phyloP scores from a whole-genome alignment of 2,888 invertebrate species.

The Diarsia mendica region DNA sequence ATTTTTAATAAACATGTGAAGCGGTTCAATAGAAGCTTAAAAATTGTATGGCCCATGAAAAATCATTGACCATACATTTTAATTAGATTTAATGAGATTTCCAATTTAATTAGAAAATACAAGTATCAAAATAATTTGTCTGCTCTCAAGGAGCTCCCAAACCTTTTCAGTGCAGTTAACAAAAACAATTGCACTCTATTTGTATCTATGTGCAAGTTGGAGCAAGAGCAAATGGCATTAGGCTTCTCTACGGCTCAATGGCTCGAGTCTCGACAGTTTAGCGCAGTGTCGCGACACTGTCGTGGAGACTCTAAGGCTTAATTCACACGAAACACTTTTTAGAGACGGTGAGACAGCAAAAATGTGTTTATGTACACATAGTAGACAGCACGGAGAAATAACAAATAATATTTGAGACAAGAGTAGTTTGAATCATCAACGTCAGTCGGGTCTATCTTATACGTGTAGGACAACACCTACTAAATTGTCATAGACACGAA shows the following conservation, averaged over 20 bases:
- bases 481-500: neutral
- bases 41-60: neutral
- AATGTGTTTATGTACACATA: neutral
- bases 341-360: neutral
- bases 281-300: slow-evolving; percentile 60
- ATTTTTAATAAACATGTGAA: neutral
- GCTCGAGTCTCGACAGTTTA: slow-evolving; percentile 67
- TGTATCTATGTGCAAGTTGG: slow-evolving; percentile 73
- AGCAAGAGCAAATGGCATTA: slow-evolving; percentile 80
- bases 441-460: neutral
- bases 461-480: neutral
- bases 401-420: too few species aligned
- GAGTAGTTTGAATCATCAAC: neutral
- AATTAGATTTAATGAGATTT: neutral
- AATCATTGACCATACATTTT: too few species aligned
- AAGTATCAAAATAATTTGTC: neutral
- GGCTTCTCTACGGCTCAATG: slow-evolving; percentile 79
- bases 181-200: slow-evolving; percentile 65
- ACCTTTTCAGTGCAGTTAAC: slow-evolving; percentile 28
- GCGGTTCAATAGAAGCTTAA: neutral
- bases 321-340: slow-evolving; percentile 19
- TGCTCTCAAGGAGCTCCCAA: neutral
- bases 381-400: too few species aligned
- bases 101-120: neutral
- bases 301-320: slow-evolving; percentile 40